Percentiles rank a stretch among this genome's conserved stretches.
These are phyloP conservation scores for Drosophila parvula DNA, from an alignment of 1,140 invertebrate species.

Conservation along the genomic window DNA sequence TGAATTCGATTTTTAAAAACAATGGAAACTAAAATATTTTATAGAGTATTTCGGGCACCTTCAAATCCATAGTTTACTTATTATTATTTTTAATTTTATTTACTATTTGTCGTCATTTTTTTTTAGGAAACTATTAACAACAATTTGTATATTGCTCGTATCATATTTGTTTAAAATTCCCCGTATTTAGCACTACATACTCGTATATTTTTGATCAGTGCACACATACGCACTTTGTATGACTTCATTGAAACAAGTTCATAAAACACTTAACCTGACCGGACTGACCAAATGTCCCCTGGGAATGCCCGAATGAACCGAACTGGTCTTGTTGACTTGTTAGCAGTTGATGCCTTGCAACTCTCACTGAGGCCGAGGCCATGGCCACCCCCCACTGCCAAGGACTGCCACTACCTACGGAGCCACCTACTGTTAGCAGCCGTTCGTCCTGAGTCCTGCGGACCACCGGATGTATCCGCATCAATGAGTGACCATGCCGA, in stretches of 20 bases:
- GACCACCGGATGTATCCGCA: conserved; percentile 72
- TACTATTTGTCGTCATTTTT: not conserved
- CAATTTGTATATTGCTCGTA: not conserved
- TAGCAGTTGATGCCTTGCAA: conserved; percentile 57
- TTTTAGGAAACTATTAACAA: not conserved
- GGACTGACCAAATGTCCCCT: conserved; percentile 65
- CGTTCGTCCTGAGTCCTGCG: not conserved
- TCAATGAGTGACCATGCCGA: conserved; percentile 66
- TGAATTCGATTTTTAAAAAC: too few species aligned
- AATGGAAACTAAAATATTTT: too few species aligned
- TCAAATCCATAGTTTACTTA: too few species aligned
- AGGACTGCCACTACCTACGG: conserved; percentile 2
- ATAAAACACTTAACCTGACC: conserved; percentile 82
- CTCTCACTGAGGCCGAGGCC: not conserved
- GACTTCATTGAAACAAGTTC: conserved; percentile 81
- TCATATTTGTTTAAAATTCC: not conserved
- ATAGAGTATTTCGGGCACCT: too few species aligned
- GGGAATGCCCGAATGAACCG: conserved; percentile 52
- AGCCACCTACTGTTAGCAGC: not conserved
- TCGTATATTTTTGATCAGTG: not conserved
- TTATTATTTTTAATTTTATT: too few species aligned
- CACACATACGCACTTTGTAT: conserved; percentile 60
- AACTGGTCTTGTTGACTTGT: conserved; percentile 61
- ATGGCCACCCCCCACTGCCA: not conserved
- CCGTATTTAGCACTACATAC: not conserved